Base-by-base conservation (phyloP, 2,888 invertebrate species). In the Ochlodes sylvanus region DNA sequence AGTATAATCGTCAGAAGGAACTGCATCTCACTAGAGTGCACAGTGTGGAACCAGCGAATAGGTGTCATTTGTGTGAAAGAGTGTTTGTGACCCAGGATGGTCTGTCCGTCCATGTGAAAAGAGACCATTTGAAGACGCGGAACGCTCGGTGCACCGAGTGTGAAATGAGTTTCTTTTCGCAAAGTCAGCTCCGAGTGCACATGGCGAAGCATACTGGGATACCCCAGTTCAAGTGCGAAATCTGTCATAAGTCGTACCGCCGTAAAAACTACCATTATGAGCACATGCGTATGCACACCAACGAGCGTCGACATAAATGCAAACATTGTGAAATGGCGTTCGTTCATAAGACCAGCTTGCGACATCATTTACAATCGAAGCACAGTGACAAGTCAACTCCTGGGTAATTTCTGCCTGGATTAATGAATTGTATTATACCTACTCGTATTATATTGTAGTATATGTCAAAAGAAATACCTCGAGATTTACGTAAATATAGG, bases 311-410 rank as follows among this genome's bases (percentile, higher is more conserved):
- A 4, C 92, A 83, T 56, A 78, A 85, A 0, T 94, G 94, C 72
- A 79, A 82, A 10, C 79, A 89, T 0, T 94, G 94, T 63, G 89
- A 90, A 0, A 85, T 88, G 7, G 79, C 87, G 0, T 94, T 94
- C 67, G 89, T 92, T 0, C 94, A 93, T 71, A 89, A 89, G 2
- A 85, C 27, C 27, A 55, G 34, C 32, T 55, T 55, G 32, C 27
- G 27, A 9, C n/a, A 55, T 15, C 32, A 55, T 15, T 32, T 55
- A 7, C 34, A n/a, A n/a, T 12, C 55, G 55, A 27, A 55, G 32
- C 27, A 32, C 14, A n/a, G 34, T 7, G 34, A n/a, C n/a, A 32
- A 34, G 6, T 32, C 7, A n/a, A 63, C 27, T 12, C 19, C 50
- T 19, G 50, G 19, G 19, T 50, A 50, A 19, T 19, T 17, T 44